Conservation (phyloP, 2,113 vertebrate genomes). For the Pungitius pungitius region DNA sequence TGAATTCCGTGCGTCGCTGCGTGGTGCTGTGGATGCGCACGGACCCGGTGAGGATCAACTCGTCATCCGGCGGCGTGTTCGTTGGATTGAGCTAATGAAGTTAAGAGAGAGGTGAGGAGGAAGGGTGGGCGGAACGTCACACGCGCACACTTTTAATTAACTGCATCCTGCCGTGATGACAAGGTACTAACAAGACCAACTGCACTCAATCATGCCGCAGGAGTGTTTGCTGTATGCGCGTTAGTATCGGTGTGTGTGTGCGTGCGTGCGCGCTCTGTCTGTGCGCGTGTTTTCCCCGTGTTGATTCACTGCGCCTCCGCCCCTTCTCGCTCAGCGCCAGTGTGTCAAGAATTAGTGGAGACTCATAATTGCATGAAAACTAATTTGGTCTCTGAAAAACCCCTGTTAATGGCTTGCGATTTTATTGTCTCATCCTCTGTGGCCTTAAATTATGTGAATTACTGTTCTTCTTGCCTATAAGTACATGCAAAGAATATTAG, state of each 20-base stretch:
- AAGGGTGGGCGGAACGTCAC: conserved; percentile 69
- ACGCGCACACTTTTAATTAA: conserved; percentile 73
- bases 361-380: conserved; percentile 76
- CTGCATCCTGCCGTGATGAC: conserved; percentile 64
- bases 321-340: conserved; percentile 56
- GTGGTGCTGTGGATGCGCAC: conserved; percentile 22
- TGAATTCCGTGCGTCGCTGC: conserved; percentile 19
- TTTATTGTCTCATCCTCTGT: conserved; percentile 71
- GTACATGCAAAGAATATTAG: conserved; percentile 59
- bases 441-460: conserved; percentile 71
- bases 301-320: conserved; percentile 32
- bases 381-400: conserved; percentile 77
- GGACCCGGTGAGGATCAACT: conserved; percentile 23
- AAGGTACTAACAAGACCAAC: conserved; percentile 69
- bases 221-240: conserved; percentile 33
- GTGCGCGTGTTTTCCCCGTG: background rate
- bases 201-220: conserved; percentile 58
- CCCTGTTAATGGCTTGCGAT: conserved; percentile 68
- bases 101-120: conserved; percentile 49
- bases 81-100: conserved; percentile 60
- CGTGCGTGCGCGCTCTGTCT: background rate
- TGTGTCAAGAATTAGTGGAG: conserved; percentile 73
- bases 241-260: conserved; percentile 2
- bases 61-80: conserved; percentile 14
- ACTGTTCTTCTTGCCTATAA: conserved; percentile 62